Conservation (phyloP, 2,113 vertebrate species). For the Ceyx cyanopectus region DNA sequence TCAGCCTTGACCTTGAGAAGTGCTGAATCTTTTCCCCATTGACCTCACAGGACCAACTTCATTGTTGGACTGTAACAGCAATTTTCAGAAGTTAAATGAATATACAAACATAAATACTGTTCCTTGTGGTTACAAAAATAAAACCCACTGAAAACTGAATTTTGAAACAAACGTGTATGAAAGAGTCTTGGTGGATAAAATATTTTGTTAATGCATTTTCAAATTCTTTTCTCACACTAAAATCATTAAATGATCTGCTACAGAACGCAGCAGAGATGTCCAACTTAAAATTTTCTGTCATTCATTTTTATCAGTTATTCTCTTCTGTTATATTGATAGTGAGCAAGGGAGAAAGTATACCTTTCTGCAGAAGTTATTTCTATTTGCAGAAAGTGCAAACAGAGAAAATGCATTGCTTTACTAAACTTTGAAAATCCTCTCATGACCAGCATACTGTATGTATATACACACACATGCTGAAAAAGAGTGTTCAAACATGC, state of each 20-base stretch:
- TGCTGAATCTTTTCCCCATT: background rate
- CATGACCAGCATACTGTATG: background rate
- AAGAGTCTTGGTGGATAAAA: background rate
- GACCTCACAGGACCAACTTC: background rate
- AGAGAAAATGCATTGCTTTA: background rate
- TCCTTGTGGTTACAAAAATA: background rate
- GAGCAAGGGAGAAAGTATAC: background rate
- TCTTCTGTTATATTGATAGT: background rate
- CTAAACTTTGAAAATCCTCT: background rate
- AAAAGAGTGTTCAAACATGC: background rate
- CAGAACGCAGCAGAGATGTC: background rate
- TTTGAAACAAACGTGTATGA: background rate
- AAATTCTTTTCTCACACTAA: background rate
- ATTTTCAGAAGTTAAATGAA: background rate
- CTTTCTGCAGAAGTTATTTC: background rate
- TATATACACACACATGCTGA: background rate
- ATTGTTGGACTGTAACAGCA: background rate
- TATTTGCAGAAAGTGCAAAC: background rate
- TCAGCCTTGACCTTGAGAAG: constrained; percentile 12
- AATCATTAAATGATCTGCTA: background rate
- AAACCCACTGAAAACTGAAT: background rate
- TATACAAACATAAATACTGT: background rate
- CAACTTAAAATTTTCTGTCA: background rate
- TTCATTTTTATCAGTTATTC: background rate
- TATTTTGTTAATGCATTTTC: background rate